Evolutionary conservation across 2,113 vertebrate species (phyloP), one percentile per base, ranked within the genome.

Genomic region (Pseudopipra pipra): DNA sequence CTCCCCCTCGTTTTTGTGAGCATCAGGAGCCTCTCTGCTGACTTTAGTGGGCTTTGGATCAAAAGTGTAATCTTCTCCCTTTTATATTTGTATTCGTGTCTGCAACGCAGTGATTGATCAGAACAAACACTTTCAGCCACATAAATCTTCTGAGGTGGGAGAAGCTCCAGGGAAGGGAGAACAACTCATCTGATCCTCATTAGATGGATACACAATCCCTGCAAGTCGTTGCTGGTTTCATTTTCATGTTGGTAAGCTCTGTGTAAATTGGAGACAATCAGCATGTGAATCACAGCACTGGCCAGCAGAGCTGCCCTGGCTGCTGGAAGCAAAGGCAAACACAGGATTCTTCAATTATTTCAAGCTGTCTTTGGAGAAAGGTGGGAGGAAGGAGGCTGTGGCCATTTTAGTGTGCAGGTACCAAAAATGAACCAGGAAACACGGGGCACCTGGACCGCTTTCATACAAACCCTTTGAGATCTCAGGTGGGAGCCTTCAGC

Each of bases 101-200:
- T 74, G 85, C 87, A 61, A 31, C 87, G 15, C 23, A 52, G 92
- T 9, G 74, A 94, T 84, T 90, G 92, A 91, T 90, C 63, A 87
- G 91, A 93, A 88, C 73, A 91, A 89, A 94, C 91, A 91, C 20
- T 0, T 76, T 76, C 90, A 85, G 90, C 59, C 71, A 65, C 76
- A 91, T 44, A 75, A 93, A 95, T 91, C 91, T 67, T 87, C 83
- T 39, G 33, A 77, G 78, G 79, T 86, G 87, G 90, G 82, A 87
- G 91, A 93, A 80, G 83, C 43, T 78, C 88, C 33, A 51, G 80
- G 77, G 80, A 80, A 96, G 89, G 91, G 73, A 91, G 82, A 90
- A 81, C 75, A 84, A 77, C 72, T 75, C 90, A 61, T 88, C 90
- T 52, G 92, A 83, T 88, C 43, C 85, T 96, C 91, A 76, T 95